Base-by-base conservation (phyloP, 2,113 vertebrate species). In the Entomyzon cyanotis region DNA sequence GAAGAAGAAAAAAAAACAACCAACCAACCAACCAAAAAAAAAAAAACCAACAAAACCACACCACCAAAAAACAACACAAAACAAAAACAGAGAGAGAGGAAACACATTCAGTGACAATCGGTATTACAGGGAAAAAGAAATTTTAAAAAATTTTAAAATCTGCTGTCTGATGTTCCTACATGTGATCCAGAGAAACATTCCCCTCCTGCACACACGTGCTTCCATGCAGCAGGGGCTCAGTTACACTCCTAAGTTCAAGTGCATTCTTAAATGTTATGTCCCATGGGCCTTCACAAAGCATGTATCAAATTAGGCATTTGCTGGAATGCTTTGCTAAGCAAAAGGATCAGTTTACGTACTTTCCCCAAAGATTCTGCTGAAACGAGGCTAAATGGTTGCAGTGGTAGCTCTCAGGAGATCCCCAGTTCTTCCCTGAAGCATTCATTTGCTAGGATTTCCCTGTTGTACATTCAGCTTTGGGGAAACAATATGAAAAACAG, bases 271-370 rank as follows among this genome's bases (percentile, higher is more conserved):
- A 91, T 17, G 52, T 74, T 74, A 55, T 2, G 4, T 68, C 89
- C 69, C 93, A 49, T 0, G 0, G 60, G 68, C 47, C 64, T 67
- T 84, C 3, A 1, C 42, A 92, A 94, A 90, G 89, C 50, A 42
- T 63, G 62, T 76, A 56, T 82, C 91, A 87, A 81, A 94, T 89
- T 7, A 90, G 73, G 86, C 73, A 60, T 74, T 89, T 84, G 65
- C 50, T 81, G 80, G 85, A 95, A 95, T 21, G 86, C 79, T 91
- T 89, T 95, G 84, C 73, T 84, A 82, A 93, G 89, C 89, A 92
- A 84, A 94, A 78, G 69, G 35, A 94, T 64, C 62, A 27, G 52
- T 94, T 92, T 91, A 64, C 0, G 0, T 70, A 86, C 60, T 67
- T 83, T 80, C 85, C 73, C 80, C 69, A 73, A 60, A 87, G 88